A percentile compares a stretch with the other conserved stretches of the same genome.
phyloP scores from a whole-genome alignment of 2,888 invertebrate species.

The Ligdia adustata region DNA sequence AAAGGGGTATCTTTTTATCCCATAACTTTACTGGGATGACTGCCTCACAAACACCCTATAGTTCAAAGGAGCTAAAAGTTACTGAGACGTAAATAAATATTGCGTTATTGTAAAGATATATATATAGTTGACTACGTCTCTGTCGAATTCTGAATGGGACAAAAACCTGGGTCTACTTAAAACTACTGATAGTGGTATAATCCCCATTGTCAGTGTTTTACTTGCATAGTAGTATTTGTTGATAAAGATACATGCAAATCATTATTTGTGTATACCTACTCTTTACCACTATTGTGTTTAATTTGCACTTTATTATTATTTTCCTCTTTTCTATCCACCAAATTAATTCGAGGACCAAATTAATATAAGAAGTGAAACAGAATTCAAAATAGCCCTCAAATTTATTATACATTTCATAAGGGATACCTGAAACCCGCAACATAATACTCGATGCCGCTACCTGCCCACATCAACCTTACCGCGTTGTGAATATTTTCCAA shows the following conservation, averaged over 20 bases:
- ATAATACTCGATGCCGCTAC: constrained; percentile 23
- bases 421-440: constrained; percentile 24
- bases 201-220: too few relatives aligned
- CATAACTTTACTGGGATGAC: constrained; percentile 52
- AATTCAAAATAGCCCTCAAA: constrained; percentile 24
- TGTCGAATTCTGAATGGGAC: too few relatives aligned
- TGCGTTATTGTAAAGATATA: constrained; percentile 8
- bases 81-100: constrained; percentile 23
- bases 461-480: constrained; percentile 30
- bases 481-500: constrained; percentile 22
- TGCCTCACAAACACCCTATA: constrained; percentile 44
- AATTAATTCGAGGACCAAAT: constrained; percentile 7
- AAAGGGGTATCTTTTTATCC: constrained; percentile 64
- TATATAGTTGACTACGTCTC: too few relatives aligned
- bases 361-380: constrained; percentile 15
- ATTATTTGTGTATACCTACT: too few relatives aligned
- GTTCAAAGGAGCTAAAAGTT: constrained; percentile 34
- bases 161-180: too few relatives aligned
- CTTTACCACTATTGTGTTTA: too few relatives aligned
- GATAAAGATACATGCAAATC: too few relatives aligned
- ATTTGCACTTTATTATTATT: not conserved
- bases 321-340: constrained; percentile 5
- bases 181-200: too few relatives aligned
- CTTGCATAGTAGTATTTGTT: too few relatives aligned
- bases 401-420: constrained; percentile 27